Base-by-base conservation (phyloP, 2,888 invertebrate genomes). In the Papilio protenor region DNA sequence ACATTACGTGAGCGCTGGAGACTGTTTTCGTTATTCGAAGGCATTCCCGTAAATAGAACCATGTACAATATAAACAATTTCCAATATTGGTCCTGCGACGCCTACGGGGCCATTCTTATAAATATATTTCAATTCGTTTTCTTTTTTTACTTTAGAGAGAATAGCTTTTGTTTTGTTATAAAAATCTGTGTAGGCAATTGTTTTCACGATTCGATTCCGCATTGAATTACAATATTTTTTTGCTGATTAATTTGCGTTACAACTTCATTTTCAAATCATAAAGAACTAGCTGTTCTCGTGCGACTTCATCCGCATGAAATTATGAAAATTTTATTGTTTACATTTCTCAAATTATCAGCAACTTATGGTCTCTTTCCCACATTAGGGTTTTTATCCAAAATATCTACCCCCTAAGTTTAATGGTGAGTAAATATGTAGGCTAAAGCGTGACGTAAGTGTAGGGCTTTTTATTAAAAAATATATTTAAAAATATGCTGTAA, bases 61-160 rank as follows among this genome's bases (percentile, higher is more conserved):
- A 73, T 73, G 57, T 72, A 75, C 74, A 70, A 49, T 77, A 77
- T 78, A 75, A 66, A 69, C 78, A 78, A 78, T 78, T 76, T 78
- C 66, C 72, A 69, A 78, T 78, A 76, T 73, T 23, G 57, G 47
- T 18, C 72, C 57, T 75, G 45, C 40, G 64, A 75, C 69, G 75
- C 78, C 72, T 75, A 23, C 72, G 27, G 71, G 75, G 55, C 59
- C 40, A 72, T 61, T 73, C 57, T 61, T 66, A 76, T 27, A 73
- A 55, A 40, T 69, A 55, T 55, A 10, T 49, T 66, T 49, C 33
- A 47, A 59, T 61, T 61, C 52, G 45, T 73, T 69, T 71, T 69
- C 8, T 52, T 71, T 74, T n/a, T 64, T 40, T 64, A 73, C 76
- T 52, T 75, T 47, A 72, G 52, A 73, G 27, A 40, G 21, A 64